These are phyloP conservation scores for Drosophila parthenogenetica DNA, from an alignment of 2,888 invertebrate species.

Conservation along the genomic window DNA sequence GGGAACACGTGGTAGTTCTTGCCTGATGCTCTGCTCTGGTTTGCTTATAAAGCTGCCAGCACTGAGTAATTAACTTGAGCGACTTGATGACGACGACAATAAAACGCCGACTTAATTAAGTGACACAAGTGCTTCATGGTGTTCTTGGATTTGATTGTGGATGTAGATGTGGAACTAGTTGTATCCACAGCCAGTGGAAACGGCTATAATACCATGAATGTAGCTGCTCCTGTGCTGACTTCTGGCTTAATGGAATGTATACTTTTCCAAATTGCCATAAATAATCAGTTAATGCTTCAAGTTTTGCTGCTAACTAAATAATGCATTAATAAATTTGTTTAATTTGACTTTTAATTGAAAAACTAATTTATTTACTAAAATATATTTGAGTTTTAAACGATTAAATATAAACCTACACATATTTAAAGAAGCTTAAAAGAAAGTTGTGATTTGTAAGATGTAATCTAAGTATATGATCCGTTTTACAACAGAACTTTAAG, in stretches of 20 bases:
- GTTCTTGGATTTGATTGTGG: constrained; percentile 29
- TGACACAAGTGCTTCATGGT: constrained; percentile 70
- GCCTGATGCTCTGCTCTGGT: constrained; percentile 8
- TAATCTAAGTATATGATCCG: too few species aligned
- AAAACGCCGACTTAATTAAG: constrained; percentile 79
- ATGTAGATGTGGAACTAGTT: neutral
- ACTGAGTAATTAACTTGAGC: constrained; percentile 79
- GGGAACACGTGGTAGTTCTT: constrained; percentile 3
- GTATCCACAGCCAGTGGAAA: constrained; percentile 6
- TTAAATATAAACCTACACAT: too few species aligned
- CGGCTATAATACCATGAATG: constrained; percentile 2
- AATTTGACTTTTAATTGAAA: too few species aligned
- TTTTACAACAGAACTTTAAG: too few species aligned
- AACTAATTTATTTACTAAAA: too few species aligned
- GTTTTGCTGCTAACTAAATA: neutral
- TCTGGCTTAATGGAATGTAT: constrained; percentile 41
- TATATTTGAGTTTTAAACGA: too few species aligned
- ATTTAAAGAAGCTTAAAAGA: too few species aligned
- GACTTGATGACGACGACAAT: constrained; percentile 63
- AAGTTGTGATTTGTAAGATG: too few species aligned
- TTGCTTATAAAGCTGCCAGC: constrained; percentile 28
- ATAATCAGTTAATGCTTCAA: constrained; percentile 12
- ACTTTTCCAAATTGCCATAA: constrained; percentile 32
- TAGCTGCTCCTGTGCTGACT: constrained; percentile 15
- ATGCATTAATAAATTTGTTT: too few species aligned